These are phyloP conservation scores for Origma solitaria DNA, from an alignment of 2,113 vertebrate species.

Conservation along the genomic window DNA sequence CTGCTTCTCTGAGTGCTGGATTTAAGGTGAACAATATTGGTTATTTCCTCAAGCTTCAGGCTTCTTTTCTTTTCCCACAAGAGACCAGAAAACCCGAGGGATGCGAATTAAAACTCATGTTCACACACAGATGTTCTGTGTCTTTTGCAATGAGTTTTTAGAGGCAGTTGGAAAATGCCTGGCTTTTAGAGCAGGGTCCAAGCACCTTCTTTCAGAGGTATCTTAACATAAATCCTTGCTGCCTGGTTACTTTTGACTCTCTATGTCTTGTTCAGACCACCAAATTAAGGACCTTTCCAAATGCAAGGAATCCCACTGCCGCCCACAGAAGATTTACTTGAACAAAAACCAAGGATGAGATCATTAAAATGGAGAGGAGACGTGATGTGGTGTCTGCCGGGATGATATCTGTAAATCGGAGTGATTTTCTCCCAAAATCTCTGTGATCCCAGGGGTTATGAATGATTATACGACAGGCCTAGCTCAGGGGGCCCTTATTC, in stretches of 20 bases:
- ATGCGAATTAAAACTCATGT: neutral
- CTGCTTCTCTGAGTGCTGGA: neutral
- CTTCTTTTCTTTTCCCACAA: neutral
- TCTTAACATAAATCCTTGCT: neutral
- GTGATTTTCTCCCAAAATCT: neutral
- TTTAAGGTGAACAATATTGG: neutral
- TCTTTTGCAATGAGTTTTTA: neutral
- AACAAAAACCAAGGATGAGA: neutral
- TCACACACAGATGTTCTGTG: neutral
- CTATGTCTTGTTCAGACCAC: neutral
- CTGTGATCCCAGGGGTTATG: neutral
- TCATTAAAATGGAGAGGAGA: neutral
- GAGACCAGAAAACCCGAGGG: neutral
- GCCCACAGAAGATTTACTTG: neutral
- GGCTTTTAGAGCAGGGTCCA: neutral
- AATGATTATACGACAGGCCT: neutral
- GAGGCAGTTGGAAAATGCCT: neutral
- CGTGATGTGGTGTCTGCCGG: neutral
- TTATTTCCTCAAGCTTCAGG: neutral
- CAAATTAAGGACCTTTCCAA: neutral
- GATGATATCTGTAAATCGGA: neutral
- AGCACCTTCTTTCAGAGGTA: neutral
- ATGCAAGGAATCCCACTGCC: neutral
- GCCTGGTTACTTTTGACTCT: neutral
- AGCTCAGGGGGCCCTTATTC: neutral